Percentiles rank a stretch among this genome's conserved stretches.
Evolutionary conservation across 2,888 invertebrate species (phyloP).

Genomic region (Abscondita cerata): DNA sequence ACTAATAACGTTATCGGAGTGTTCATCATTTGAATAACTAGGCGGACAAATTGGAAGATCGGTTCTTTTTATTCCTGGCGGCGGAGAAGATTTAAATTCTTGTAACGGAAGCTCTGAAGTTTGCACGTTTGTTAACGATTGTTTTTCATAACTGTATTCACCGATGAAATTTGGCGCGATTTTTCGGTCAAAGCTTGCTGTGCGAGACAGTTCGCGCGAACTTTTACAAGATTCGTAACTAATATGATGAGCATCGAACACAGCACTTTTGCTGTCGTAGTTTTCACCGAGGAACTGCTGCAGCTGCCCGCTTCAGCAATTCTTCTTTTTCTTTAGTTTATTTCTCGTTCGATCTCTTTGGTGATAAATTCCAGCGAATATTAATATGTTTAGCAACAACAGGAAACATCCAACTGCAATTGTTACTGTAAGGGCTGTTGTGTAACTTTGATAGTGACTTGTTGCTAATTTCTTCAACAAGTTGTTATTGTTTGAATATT

Average conservation of each 20-base stretch:
- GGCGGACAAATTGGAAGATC: constrained; percentile 49
- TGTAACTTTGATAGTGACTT: constrained; percentile 87
- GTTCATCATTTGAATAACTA: constrained; percentile 50
- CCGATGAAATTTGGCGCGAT: constrained; percentile 65
- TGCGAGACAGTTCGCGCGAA: constrained; percentile 61
- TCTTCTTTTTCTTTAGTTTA: constrained; percentile 73
- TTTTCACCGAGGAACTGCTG: constrained; percentile 67
- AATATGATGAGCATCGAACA: constrained; percentile 39
- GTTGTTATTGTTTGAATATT: constrained; percentile 67
- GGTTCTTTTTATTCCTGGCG: constrained; percentile 62
- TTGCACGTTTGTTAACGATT: constrained; percentile 65
- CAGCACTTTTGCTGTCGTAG: constrained; percentile 63
- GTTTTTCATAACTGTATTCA: constrained; percentile 71
- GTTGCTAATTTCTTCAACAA: constrained; percentile 79
- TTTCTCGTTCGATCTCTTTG: constrained; percentile 73
- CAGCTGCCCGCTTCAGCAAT: constrained; percentile 75
- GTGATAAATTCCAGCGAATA: constrained; percentile 89
- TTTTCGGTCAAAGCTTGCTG: constrained; percentile 65
- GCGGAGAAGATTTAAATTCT: constrained; percentile 67
- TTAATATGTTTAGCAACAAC: constrained; percentile 80
- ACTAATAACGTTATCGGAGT: constrained; percentile 46
- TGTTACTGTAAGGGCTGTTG: constrained; percentile 86
- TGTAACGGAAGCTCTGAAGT: constrained; percentile 70
- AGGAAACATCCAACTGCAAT: constrained; percentile 87
- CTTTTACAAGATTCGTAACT: constrained; percentile 50